phyloP scores from a whole-genome alignment of 2,113 vertebrate genomes.

The Chamaetylas fuelleborni region DNA sequence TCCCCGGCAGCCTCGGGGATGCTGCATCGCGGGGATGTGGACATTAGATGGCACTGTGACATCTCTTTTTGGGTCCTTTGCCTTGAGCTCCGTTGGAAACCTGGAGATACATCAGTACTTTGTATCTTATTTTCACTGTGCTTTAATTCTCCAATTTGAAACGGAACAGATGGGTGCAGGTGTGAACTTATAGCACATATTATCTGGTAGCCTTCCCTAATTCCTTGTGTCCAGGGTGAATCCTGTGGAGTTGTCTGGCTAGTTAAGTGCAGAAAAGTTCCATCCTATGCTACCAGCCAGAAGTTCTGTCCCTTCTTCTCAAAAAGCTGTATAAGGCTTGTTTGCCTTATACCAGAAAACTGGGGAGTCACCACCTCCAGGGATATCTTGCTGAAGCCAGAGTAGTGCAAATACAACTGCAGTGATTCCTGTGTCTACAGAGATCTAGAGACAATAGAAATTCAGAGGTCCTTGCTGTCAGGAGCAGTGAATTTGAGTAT shows the following conservation, averaged over 20 bases:
- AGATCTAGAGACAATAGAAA: neutral
- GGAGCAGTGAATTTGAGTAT: neutral
- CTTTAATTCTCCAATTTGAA: neutral
- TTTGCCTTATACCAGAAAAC: neutral
- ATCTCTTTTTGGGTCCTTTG: neutral
- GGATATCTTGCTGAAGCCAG: neutral
- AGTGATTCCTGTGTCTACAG: neutral
- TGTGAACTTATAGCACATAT: neutral
- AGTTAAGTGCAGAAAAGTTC: neutral
- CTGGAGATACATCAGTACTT: neutral
- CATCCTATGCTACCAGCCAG: neutral
- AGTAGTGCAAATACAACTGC: neutral
- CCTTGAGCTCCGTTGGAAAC: neutral
- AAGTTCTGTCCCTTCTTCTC: neutral
- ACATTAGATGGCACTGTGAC: constrained; percentile 60
- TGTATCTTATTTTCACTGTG: neutral
- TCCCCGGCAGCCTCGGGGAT: neutral
- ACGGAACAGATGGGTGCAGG: neutral
- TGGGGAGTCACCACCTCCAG: neutral
- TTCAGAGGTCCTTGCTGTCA: neutral
- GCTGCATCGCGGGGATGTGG: neutral
- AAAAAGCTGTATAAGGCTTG: neutral
- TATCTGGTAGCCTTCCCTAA: neutral
- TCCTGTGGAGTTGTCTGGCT: neutral
- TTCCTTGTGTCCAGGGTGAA: neutral